These are phyloP conservation scores for Corythoichthys intestinalis DNA, from an alignment of 2,113 vertebrate species.

Conservation along the genomic window DNA sequence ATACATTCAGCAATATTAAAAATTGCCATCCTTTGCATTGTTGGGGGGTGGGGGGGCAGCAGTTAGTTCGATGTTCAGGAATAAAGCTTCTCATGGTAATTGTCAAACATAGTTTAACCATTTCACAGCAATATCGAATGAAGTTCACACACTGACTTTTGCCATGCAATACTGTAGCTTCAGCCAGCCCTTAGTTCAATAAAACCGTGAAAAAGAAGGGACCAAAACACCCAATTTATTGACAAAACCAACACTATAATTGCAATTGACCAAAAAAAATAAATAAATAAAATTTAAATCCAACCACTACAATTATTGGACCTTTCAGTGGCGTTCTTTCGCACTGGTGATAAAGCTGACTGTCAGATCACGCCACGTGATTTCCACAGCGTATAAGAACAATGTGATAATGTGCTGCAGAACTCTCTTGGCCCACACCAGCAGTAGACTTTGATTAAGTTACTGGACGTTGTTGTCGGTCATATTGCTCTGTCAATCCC, in stretches of 20 bases:
- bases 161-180: constrained; percentile 1
- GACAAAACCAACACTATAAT: neutral
- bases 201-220: neutral
- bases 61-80: neutral
- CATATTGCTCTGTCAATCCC: constrained; percentile 10
- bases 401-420: neutral
- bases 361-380: constrained; percentile 9
- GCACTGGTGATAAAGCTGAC: constrained; percentile 12
- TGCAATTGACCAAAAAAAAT: neutral
- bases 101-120: neutral
- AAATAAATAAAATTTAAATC: neutral
- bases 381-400: constrained; percentile 6
- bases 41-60: too few species aligned
- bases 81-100: neutral
- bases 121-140: neutral
- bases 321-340: neutral
- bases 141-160: neutral
- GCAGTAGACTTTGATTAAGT: constrained; percentile 24
- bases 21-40: neutral
- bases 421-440: constrained; percentile 11
- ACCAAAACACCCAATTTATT: neutral
- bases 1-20: neutral
- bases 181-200: neutral
- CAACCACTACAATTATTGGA: neutral
- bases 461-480: neutral